Base-by-base conservation (phyloP, 2,888 invertebrate genomes). In the Sisyra terminalis region DNA sequence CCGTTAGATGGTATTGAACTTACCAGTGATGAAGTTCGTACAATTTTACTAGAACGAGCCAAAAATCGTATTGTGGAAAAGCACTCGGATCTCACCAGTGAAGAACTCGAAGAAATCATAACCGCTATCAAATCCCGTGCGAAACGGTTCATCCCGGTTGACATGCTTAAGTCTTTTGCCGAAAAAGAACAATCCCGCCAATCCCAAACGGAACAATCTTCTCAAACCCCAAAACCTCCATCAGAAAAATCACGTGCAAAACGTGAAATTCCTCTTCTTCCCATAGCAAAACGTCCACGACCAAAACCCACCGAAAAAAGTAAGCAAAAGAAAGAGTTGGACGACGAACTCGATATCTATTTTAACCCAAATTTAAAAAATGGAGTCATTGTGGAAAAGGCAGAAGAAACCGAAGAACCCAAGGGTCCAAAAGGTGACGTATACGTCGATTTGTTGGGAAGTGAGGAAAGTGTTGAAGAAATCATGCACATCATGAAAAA, bases 41-140 rank as follows among this genome's bases (percentile, higher is more conserved):
- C 50, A 44, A 53, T 58, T 24, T 47, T 62, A 40, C 52, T 51
- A 24, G 53, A 57, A 11, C 45, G 58, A 35, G 57, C 57, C 52
- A 48, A 3, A 56, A 55, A 50, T 53, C 56, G 15, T 2, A 39
- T 34, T 3, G 51, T 51, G 1, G 49, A 51, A 43, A 53, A 50
- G 39, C 52, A 56, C 41, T 52, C 56, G 9, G 45, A 49, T 11
- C 51, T 58, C 7, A 55, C 55, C 24, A 24, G 24, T 24, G 24
- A 24, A 24, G 24, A 24, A 24, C 24, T 24, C 24, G 24, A 24
- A 24, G 24, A 24, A 24, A 24, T 24, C 7, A 24, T 24, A 3
- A 24, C 24, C 3, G 24, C 24, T 3, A 24, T 24, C 7, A 0
- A 56, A 55, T 40, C 48, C 52, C 24, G 43, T 16, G 8, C n/a